phyloP scores from a whole-genome alignment of 2,113 vertebrate genomes.

The Eublepharis macularius region DNA sequence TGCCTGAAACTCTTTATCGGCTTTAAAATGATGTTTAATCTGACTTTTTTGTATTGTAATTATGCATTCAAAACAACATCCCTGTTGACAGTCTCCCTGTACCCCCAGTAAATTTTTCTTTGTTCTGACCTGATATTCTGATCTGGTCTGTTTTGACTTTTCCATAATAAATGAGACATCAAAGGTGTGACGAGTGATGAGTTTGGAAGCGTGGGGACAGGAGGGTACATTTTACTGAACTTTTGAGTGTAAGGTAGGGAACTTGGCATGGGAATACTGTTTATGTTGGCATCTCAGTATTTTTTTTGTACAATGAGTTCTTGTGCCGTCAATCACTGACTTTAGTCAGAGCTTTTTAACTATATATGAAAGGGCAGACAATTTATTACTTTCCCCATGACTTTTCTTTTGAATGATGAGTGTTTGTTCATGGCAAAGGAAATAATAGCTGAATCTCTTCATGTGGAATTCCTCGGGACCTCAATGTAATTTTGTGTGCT shows the following conservation, averaged over 20 bases:
- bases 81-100: no score
- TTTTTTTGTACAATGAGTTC: neutral
- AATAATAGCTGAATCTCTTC: constrained; percentile 16
- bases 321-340: neutral
- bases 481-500: neutral
- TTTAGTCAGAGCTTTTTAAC: neutral
- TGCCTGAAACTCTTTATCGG: neutral
- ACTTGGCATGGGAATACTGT: neutral
- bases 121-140: neutral
- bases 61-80: neutral
- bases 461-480: constrained; percentile 8
- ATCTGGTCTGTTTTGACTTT: no score
- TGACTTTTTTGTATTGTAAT: neutral
- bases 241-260: neutral
- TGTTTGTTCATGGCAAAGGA: constrained; percentile 4
- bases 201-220: neutral
- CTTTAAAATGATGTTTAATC: neutral
- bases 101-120: neutral
- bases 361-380: no score
- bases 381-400: neutral
- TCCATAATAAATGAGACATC: no score
- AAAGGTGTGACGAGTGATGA: neutral
- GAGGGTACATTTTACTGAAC: no score
- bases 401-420: constrained; percentile 1
- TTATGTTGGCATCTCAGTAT: neutral